Conservation (phyloP, 2,797 vertebrate species). For the Anolis apletophallus region DNA sequence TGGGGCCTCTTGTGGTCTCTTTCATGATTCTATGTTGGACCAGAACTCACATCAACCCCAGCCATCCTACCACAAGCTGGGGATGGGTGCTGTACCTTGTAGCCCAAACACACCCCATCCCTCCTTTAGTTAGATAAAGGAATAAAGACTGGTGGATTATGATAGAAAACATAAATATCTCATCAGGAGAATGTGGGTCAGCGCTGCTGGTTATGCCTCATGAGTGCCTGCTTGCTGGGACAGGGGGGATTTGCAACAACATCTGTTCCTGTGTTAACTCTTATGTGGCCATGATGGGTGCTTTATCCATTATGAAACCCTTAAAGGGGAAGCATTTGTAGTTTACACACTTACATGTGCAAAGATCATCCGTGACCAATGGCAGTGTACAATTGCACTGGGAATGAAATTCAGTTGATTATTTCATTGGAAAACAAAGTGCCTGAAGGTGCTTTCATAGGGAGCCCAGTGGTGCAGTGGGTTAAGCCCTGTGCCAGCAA, state of each 20-base stretch:
- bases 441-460: neutral
- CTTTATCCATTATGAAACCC: neutral
- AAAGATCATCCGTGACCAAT: neutral
- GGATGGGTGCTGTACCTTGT: neutral
- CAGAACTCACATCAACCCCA: neutral
- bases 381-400: neutral
- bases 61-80: neutral
- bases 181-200: constrained; percentile 51
- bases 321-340: neutral
- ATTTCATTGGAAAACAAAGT: neutral
- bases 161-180: constrained; percentile 47
- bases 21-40: neutral
- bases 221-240: neutral
- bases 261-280: neutral
- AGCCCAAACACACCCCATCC: neutral
- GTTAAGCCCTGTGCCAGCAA: no score
- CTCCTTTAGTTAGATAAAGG: neutral
- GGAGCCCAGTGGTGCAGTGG: no score
- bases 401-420: neutral
- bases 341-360: neutral
- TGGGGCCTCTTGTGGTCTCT: no score
- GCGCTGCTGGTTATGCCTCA: neutral
- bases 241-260: constrained; percentile 13
- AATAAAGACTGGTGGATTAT: neutral
- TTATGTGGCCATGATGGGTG: neutral